Percentiles rank a stretch among this genome's conserved stretches.
Conservation (phyloP, 2,888 invertebrate genomes). For the Agrotis puta region DNA sequence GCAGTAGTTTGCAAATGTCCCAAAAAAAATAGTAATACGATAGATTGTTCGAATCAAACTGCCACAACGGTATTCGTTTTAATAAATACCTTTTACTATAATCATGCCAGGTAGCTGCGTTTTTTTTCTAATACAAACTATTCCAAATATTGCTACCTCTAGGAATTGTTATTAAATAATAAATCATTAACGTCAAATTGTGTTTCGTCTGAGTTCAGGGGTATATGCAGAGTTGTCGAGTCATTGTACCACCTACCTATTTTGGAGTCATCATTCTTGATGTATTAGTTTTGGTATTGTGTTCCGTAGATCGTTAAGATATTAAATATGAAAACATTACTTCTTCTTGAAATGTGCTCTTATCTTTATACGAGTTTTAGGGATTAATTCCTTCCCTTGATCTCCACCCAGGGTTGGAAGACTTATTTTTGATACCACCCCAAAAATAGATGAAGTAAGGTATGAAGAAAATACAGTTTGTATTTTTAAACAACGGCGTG, state of each 20-base stretch:
- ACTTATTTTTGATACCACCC: too few relatives aligned
- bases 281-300: slow-evolving; percentile 3
- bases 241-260: slow-evolving; percentile 62
- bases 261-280: slow-evolving; percentile 3
- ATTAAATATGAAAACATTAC: not conserved
- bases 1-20: too few relatives aligned
- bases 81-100: not conserved
- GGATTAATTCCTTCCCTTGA: too few relatives aligned
- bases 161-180: slow-evolving; percentile 71
- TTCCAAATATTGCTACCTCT: slow-evolving; percentile 53
- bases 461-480: too few relatives aligned
- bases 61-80: not conserved
- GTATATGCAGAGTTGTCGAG: slow-evolving; percentile 57
- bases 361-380: too few relatives aligned
- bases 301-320: slow-evolving; percentile 52
- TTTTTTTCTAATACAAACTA: slow-evolving; percentile 37
- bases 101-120: slow-evolving; percentile 40
- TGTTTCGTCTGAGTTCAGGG: slow-evolving; percentile 55
- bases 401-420: too few relatives aligned
- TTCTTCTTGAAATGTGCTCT: not conserved
- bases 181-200: slow-evolving; percentile 80
- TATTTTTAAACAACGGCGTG: too few relatives aligned
- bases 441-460: too few relatives aligned
- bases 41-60: too few relatives aligned
- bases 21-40: too few relatives aligned